Evolutionary conservation across 2,113 vertebrate genomes (phyloP), one percentile per base, ranked within the genome.

Genomic region (Tapirus terrestris): DNA sequence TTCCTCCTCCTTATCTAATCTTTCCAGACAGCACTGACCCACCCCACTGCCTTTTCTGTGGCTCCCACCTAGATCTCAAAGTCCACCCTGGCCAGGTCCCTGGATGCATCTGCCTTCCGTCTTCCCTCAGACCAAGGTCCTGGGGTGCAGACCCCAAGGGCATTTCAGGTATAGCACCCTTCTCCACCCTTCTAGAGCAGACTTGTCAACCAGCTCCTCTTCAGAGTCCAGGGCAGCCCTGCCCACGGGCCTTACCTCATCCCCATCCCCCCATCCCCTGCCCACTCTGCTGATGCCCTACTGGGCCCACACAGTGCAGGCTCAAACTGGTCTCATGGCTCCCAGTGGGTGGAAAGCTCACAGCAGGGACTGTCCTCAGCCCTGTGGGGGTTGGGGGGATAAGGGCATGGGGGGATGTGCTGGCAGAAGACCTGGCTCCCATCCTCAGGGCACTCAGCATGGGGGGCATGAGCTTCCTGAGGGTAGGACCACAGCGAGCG

Each of bases 1-100:
- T 80, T 95, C 94, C 67, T 89, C 18, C 23, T 95, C 21, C 72
- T 92, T 95, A 97, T 97, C 96, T 95, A 88, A 96, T 97, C 95
- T 45, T 60, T 72, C 48, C 70, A 33, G 73, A 16, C 33, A 4
- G 95, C 92, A 21, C n/a, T 5, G 53, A 58, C 73, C 88, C 60
- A 5, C 97, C 93, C 91, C n/a, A 11, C 53, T 73, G 18, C 88
- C 23, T 95, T 96, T 92, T 67, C 95, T 23, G 1, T 23, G 51
- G 33, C 21, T 88, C 56, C 67, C 67, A 76, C 70, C 80, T 68
- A 94, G 25, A 61, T 94, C 92, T 97, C 95, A 98, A 96, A 97
- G 95, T 98, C 95, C 96, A 90, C 53, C 0, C 20, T 10, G 29
- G 36, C 56, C 27, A n/a, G 68, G 51, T 14, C 36, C 51, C 61